phyloP scores from a whole-genome alignment of 2,888 invertebrate genomes.

The Odontothrips loti region DNA sequence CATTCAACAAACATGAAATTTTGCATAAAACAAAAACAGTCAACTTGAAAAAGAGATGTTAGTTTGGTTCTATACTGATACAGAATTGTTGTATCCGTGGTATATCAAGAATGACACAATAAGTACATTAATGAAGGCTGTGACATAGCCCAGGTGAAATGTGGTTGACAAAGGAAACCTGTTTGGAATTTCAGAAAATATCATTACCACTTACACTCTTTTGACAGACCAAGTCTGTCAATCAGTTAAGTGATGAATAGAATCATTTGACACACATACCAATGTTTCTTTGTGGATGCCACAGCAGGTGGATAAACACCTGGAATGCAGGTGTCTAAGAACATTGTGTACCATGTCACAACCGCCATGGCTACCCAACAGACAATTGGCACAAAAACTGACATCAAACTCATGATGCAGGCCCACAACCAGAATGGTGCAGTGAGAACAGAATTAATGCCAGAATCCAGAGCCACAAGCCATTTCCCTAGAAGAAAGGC shows the following conservation, averaged over 20 bases:
- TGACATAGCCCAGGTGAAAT: neutral
- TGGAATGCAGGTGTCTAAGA: slow-evolving; percentile 58
- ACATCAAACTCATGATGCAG: neutral
- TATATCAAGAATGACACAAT: neutral
- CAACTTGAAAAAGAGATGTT: neutral
- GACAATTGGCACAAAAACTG: neutral
- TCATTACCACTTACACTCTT: neutral
- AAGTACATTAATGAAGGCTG: neutral
- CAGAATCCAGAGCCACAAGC: neutral
- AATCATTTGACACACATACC: neutral
- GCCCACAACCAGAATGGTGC: neutral
- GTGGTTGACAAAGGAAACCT: neutral
- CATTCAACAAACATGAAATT: neutral
- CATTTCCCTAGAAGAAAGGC: neutral
- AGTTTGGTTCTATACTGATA: neutral
- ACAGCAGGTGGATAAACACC: slow-evolving; percentile 58
- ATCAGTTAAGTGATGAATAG: neutral
- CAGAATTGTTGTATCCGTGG: neutral
- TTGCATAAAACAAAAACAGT: neutral
- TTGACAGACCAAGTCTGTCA: neutral
- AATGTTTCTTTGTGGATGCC: slow-evolving; percentile 45
- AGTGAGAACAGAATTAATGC: neutral
- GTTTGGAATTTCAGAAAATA: neutral
- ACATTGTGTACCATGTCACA: slow-evolving; percentile 57
- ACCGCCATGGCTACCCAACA: slow-evolving; percentile 53